Conservation (phyloP, 2,797 vertebrate species). For the Pristis pectinata region DNA sequence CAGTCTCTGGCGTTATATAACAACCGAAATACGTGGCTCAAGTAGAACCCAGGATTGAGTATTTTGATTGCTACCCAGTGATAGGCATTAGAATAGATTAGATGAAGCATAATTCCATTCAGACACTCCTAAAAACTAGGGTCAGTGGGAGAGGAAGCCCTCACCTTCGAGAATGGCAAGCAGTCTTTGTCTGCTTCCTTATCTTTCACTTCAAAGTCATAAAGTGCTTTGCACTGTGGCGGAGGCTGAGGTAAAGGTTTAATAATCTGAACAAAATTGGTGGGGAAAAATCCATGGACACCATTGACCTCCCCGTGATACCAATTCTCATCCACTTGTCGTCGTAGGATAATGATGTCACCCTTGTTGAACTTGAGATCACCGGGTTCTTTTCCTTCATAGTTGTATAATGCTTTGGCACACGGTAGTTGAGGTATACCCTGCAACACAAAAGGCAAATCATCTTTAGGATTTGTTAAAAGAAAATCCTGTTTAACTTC, state of each 20-base stretch:
- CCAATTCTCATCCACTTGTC: constrained; percentile 98
- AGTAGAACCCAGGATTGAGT: neutral
- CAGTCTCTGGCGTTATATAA: neutral
- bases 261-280: constrained; percentile 95
- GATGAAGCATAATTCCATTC: neutral
- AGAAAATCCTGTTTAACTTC: no score
- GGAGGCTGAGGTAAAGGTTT: constrained; percentile 93
- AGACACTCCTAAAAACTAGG: neutral
- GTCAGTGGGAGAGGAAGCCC: neutral
- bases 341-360: constrained; percentile 91
- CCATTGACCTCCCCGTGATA: constrained; percentile 93
- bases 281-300: constrained; percentile 94
- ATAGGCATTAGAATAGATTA: neutral
- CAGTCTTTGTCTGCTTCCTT: constrained; percentile 99
- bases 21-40: neutral
- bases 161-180: constrained; percentile 93
- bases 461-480: no score
- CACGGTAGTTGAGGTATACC: constrained; percentile 91
- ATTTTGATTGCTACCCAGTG: neutral
- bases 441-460: constrained; percentile 52
- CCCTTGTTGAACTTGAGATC: constrained; percentile 97
- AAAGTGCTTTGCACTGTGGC: constrained; percentile 96
- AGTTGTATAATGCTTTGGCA: constrained; percentile 97
- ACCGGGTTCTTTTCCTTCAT: constrained; percentile 92
- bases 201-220: constrained; percentile 98